phyloP scores from a whole-genome alignment of 2,797 vertebrate genomes.

The Carduelis carduelis region DNA sequence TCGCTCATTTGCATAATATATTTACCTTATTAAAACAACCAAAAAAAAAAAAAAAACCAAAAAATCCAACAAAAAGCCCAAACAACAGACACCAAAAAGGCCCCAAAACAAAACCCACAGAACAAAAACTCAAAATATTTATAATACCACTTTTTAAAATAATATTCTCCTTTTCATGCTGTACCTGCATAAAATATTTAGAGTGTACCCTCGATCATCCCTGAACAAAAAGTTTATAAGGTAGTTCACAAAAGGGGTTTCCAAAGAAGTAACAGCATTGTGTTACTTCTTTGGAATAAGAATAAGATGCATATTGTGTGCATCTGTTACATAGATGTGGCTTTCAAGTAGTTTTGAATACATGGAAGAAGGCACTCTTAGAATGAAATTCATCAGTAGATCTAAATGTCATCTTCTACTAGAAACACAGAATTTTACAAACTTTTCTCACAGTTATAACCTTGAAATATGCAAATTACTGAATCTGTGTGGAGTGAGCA shows the following conservation, averaged over 20 bases:
- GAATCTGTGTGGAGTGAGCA: not conserved
- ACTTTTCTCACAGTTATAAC: not conserved
- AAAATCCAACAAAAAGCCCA: not conserved
- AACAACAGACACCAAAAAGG: not conserved
- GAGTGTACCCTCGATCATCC: not conserved
- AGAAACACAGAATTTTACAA: not conserved
- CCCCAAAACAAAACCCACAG: not conserved
- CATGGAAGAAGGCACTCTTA: not conserved
- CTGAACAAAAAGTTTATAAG: not conserved
- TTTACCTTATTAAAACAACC: not conserved
- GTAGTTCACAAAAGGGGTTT: not conserved
- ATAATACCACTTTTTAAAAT: not conserved
- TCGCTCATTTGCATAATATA: not conserved
- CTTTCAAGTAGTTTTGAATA: not conserved
- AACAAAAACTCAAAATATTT: not conserved
- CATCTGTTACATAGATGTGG: not conserved
- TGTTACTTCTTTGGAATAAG: no score
- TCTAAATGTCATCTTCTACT: not conserved
- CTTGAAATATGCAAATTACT: not conserved
- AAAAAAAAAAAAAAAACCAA: not conserved
- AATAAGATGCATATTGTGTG: not conserved
- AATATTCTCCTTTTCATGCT: not conserved
- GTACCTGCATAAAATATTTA: not conserved
- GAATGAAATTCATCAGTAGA: not conserved
- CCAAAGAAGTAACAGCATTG: not conserved